Evolutionary conservation across 2,888 invertebrate genomes (phyloP).

Genomic region (Brenthis hecate): DNA sequence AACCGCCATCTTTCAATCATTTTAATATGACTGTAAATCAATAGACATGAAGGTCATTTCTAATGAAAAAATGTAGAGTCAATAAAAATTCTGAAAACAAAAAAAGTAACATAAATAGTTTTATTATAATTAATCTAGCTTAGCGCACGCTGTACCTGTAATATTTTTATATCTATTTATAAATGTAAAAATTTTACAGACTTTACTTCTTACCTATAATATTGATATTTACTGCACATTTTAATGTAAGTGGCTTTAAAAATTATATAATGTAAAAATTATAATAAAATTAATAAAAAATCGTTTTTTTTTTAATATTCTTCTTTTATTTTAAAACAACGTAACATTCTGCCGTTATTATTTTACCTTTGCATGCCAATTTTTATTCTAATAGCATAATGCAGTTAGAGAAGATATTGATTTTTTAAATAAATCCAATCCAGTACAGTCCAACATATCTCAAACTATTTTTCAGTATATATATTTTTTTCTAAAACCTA

Average conservation of each 20-base stretch:
- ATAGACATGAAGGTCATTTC: neutral
- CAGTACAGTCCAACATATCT: neutral
- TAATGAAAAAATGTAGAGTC: neutral
- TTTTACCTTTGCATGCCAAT: neutral
- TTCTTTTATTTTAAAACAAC: neutral
- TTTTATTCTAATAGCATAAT: neutral
- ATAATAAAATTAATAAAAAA: too few species aligned
- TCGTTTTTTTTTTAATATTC: too few species aligned
- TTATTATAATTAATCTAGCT: too few species aligned
- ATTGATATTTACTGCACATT: too few species aligned
- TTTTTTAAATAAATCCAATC: neutral
- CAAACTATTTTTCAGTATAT: neutral
- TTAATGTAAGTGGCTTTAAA: too few species aligned
- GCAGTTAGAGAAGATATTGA: neutral
- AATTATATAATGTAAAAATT: too few species aligned
- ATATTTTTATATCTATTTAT: too few species aligned
- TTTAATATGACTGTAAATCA: slow-evolving; percentile 15
- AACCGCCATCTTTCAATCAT: slow-evolving; percentile 2
- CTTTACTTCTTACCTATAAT: too few species aligned
- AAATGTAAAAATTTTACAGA: too few species aligned
- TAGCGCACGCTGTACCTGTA: too few species aligned
- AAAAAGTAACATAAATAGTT: too few species aligned
- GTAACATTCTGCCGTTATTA: neutral
- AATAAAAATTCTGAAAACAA: too few species aligned
- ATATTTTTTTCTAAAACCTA: neutral